phyloP scores from a whole-genome alignment of 2,888 invertebrate species.

The Andrena dorsata region DNA sequence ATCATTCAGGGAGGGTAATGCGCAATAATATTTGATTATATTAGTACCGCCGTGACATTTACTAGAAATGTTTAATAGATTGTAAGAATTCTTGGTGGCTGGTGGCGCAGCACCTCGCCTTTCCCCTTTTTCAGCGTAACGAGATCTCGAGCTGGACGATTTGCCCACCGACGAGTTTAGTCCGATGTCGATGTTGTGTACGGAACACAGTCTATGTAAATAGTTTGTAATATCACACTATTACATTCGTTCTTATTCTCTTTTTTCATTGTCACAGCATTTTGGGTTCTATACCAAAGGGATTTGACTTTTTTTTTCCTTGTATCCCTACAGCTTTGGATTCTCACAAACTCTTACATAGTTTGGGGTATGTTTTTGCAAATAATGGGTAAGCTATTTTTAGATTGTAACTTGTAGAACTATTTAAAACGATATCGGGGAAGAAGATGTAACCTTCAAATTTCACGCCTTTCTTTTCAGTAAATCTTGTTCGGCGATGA shows the following conservation, averaged over 20 bases:
- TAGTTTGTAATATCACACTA: slow-evolving; percentile 69
- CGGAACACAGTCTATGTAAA: slow-evolving; percentile 75
- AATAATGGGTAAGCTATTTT: slow-evolving; percentile 79
- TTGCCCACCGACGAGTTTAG: slow-evolving; percentile 71
- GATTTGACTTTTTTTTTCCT: slow-evolving; percentile 62
- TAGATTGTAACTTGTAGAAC: slow-evolving; percentile 68
- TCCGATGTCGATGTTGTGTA: slow-evolving; percentile 59
- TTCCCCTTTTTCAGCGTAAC: slow-evolving; percentile 80
- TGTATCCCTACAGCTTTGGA: slow-evolving; percentile 77
- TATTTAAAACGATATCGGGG: slow-evolving; percentile 62
- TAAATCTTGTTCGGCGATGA: background rate
- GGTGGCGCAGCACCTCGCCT: slow-evolving; percentile 66
- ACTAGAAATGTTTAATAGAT: slow-evolving; percentile 71
- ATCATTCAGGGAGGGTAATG: slow-evolving; percentile 63
- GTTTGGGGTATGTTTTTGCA: slow-evolving; percentile 74
- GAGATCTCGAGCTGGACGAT: slow-evolving; percentile 78
- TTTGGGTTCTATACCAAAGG: slow-evolving; percentile 55
- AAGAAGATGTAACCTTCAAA: slow-evolving; percentile 75
- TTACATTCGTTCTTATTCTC: slow-evolving; percentile 58
- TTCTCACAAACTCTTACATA: slow-evolving; percentile 72
- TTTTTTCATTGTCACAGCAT: slow-evolving; percentile 52
- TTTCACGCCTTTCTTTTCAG: slow-evolving; percentile 28
- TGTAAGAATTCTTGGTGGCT: slow-evolving; percentile 74
- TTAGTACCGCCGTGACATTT: slow-evolving; percentile 47
- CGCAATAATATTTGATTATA: slow-evolving; percentile 52